Conservation (phyloP, 2,888 invertebrate species). For the Tupiocoris notatus region DNA sequence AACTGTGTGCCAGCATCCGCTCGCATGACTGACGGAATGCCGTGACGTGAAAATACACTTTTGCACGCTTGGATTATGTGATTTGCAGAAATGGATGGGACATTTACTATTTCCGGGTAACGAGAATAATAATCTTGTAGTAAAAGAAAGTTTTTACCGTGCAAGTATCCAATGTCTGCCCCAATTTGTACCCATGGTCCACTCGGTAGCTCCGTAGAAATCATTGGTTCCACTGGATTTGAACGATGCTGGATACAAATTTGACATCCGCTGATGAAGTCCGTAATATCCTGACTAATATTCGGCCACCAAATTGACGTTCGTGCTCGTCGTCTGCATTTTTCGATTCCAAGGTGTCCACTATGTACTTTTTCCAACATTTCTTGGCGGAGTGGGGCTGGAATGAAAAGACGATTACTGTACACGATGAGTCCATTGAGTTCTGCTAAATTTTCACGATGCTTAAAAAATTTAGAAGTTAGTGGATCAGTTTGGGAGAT, state of each 20-base stretch:
- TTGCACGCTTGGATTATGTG: slow-evolving; percentile 8
- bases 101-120: slow-evolving; percentile 6
- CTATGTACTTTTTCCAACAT: slow-evolving; percentile 43
- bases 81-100: background rate
- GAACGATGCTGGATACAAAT: background rate
- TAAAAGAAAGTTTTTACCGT: background rate
- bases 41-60: slow-evolving; percentile 2
- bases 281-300: background rate
- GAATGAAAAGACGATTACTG: background rate
- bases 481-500: background rate
- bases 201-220: background rate
- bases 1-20: slow-evolving; percentile 16
- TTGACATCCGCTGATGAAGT: background rate
- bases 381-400: background rate
- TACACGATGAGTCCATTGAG: slow-evolving; percentile 21
- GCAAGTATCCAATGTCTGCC: slow-evolving; percentile 15
- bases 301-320: background rate
- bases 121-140: slow-evolving; percentile 11
- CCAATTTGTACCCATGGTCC: slow-evolving; percentile 4
- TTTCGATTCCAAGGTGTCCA: slow-evolving; percentile 35
- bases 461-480: background rate
- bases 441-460: background rate
- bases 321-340: slow-evolving; percentile 29
- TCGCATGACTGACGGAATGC: slow-evolving; percentile 4
- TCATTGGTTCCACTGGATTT: slow-evolving; percentile 8